Percentiles rank a stretch among this genome's conserved stretches.
phyloP scores from a whole-genome alignment of 2,888 invertebrate species.

The Polietes domitor region DNA sequence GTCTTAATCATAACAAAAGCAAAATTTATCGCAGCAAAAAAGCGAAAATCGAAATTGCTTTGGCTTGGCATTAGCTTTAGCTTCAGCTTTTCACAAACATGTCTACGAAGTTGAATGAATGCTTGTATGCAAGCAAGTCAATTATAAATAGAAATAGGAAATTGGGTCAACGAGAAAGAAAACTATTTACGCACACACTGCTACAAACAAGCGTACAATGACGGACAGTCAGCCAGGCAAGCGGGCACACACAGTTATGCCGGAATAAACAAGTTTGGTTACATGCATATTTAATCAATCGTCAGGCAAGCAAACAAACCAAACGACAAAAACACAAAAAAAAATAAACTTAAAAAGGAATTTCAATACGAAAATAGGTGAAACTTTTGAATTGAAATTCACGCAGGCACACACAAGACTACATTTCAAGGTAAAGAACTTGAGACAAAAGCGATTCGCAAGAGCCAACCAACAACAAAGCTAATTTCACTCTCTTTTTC shows the following conservation, averaged over 20 bases:
- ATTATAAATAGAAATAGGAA: conserved; percentile 42
- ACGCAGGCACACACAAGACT: neutral
- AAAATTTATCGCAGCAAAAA: neutral
- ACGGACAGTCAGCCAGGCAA: neutral
- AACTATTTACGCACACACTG: conserved; percentile 48
- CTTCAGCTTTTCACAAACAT: neutral
- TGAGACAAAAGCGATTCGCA: conserved; percentile 4
- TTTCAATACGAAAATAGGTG: conserved; percentile 22
- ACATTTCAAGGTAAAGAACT: conserved; percentile 28
- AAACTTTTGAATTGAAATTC: conserved; percentile 14
- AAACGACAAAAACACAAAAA: neutral
- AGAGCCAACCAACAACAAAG: neutral
- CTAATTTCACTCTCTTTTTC: conserved; percentile 12
- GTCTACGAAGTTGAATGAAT: too few species aligned
- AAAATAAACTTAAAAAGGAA: conserved; percentile 15
- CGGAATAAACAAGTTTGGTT: conserved; percentile 37
- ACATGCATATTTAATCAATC: conserved; percentile 44
- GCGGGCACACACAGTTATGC: neutral
- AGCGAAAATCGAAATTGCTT: neutral
- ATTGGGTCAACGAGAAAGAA: conserved; percentile 60
- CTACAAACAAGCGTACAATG: neutral
- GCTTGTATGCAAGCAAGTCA: neutral
- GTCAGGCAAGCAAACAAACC: neutral
- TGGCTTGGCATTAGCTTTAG: neutral
- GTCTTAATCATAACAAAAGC: neutral